Evolutionary conservation across 2,797 vertebrate genomes (phyloP).

Genomic region (Rallus crepitans): DNA sequence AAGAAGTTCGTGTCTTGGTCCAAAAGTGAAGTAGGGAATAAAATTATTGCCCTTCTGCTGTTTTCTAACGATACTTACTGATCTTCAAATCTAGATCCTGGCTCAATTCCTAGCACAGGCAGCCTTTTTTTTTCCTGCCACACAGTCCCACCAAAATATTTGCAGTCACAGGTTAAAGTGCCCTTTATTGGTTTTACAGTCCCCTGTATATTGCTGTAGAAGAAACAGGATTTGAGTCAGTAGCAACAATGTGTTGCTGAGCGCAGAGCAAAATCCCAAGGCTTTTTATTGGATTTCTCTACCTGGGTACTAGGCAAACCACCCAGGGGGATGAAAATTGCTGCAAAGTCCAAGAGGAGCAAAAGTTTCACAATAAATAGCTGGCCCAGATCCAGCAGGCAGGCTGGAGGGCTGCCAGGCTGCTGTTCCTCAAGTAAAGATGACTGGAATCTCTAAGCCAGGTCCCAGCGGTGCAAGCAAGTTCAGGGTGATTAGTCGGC

Average conservation of each 20-base stretch:
- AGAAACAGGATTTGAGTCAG: conserved; percentile 9
- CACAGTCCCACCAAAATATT: neutral
- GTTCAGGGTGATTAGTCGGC: neutral
- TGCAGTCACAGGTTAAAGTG: conserved; percentile 17
- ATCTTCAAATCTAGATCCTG: neutral
- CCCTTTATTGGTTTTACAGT: conserved; percentile 14
- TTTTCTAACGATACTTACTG: neutral
- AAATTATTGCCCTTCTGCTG: neutral
- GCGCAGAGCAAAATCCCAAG: conserved; percentile 42
- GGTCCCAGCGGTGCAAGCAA: neutral
- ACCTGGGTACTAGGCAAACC: conserved; percentile 40
- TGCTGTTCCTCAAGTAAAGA: neutral
- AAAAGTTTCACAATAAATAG: conserved; percentile 46
- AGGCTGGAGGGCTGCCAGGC: conserved; percentile 19
- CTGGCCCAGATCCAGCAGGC: conserved; percentile 30
- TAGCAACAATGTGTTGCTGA: neutral
- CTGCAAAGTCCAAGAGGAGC: conserved; percentile 45
- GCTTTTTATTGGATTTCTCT: conserved; percentile 49
- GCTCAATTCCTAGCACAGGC: neutral
- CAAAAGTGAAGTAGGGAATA: neutral
- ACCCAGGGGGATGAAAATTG: conserved; percentile 18
- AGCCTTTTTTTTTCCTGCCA: neutral
- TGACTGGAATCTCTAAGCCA: neutral
- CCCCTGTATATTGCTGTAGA: neutral
- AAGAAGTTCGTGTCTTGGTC: neutral